Evolutionary conservation across 2,888 invertebrate genomes (phyloP), one percentile per base, ranked within the genome.

Genomic region (Pinctada fucata): DNA sequence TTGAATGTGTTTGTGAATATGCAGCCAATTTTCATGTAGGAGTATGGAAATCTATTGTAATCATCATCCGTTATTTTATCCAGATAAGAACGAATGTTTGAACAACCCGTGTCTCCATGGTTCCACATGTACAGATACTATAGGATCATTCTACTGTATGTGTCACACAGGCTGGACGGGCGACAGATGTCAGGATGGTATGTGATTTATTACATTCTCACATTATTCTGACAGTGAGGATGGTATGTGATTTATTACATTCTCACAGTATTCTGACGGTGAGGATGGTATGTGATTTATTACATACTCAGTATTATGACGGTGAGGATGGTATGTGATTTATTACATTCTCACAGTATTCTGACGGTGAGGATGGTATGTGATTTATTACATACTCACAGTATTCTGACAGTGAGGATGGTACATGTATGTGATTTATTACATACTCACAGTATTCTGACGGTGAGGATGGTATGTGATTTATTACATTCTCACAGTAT

Each of bases 121-220:
- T 51, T 85, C 82, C 10, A 83, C 85, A 4, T 86, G 86, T 79
- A 81, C 83, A 3, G 85, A 86, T 50, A 84, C 83, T 6, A 83
- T 83, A 3, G 85, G 86, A 3, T 84, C 83, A 6, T 86, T 75
- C 72, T 83, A 79, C 3, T 86, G 86, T 64, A 16, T 82, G 64
- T 86, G 86, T 80, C 75, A 79, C 2, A 73, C 51, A 47, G 80
- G 75, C 72, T 86, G 84, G 84, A 80, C 79, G 1, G 86, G 86
- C 10, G 79, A 81, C 2, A 79, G 80, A 8, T 74, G 74, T 66
- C 6, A 49, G 8, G 51, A 66, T 16, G 74, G 74, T 74, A 72
- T 13, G 72, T 16, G 45, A 51, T 50, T 4, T 1, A 31, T 31
- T 31, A 31, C 31, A 31, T 31, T 31, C 31, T 31, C 31, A 1